A percentile compares a stretch with the other conserved stretches of the same genome.
phyloP scores from a whole-genome alignment of 2,797 vertebrate genomes.

The Danio aesculapii region DNA sequence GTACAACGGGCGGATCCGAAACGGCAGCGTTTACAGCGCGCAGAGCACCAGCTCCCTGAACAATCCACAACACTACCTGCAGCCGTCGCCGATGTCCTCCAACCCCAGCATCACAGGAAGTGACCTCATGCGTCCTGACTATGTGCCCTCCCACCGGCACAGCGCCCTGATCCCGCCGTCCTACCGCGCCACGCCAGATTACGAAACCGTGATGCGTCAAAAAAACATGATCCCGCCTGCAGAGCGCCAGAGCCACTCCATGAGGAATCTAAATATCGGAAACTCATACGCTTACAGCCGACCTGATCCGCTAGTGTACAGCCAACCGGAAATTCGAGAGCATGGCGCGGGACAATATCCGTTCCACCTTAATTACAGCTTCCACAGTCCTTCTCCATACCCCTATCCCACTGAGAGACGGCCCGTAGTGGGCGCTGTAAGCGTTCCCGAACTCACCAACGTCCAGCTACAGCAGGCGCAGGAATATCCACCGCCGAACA shows the following conservation, averaged over 20 bases:
- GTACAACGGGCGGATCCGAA: conserved; percentile 88
- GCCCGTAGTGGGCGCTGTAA: conserved; percentile 93
- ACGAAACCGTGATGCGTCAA: conserved; percentile 97
- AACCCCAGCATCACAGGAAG: conserved; percentile 96
- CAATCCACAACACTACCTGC: conserved; percentile 92
- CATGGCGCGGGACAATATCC: conserved; percentile 85
- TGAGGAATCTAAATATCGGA: conserved; percentile 94
- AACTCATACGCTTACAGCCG: conserved; percentile 94
- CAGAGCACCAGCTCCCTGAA: conserved; percentile 97
- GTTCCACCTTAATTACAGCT: conserved; percentile 91
- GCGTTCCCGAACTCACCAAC: conserved; percentile 96
- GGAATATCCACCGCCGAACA: conserved; percentile 93
- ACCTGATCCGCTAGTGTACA: conserved; percentile 94
- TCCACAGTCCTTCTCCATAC: conserved; percentile 91
- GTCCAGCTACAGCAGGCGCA: conserved; percentile 94
- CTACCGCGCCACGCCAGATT: conserved; percentile 96
- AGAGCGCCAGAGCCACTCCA: conserved; percentile 92
- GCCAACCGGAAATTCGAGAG: conserved; percentile 97
- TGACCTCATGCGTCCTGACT: conserved; percentile 91
- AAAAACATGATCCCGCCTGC: conserved; percentile 86
- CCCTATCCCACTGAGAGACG: conserved; percentile 89
- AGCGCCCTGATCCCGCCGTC: conserved; percentile 95
- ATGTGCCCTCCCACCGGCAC: conserved; percentile 91
- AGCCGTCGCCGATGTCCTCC: conserved; percentile 97
- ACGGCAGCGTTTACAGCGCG: conserved; percentile 96